Evolutionary conservation across 2,797 vertebrate species (phyloP).

Genomic region (Meda fulgida): DNA sequence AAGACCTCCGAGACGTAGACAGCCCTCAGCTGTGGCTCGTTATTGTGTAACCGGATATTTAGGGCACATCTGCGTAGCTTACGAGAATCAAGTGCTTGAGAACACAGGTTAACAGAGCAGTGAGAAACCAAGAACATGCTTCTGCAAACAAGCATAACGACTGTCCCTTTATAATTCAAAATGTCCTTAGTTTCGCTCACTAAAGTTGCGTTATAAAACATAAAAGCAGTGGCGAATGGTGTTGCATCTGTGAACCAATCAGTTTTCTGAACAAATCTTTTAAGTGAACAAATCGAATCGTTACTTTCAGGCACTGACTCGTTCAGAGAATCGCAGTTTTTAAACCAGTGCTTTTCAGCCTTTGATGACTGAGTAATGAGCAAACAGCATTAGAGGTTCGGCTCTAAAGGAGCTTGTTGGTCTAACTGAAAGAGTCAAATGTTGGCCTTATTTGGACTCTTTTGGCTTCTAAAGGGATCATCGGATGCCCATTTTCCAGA

Average conservation of each 20-base stretch:
- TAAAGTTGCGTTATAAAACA: neutral
- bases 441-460: neutral
- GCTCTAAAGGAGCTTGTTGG: neutral
- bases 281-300: neutral
- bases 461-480: too few relatives aligned
- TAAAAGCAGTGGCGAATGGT: neutral
- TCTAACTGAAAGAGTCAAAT: neutral
- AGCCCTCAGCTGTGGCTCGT: conserved; percentile 28
- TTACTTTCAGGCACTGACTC: neutral
- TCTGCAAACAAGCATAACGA: conserved; percentile 25
- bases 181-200: neutral
- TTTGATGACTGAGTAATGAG: neutral
- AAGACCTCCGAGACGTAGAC: conserved; percentile 9
- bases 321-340: neutral
- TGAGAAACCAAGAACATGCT: conserved; percentile 10
- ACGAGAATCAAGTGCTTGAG: conserved; percentile 39
- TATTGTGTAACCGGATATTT: conserved; percentile 68
- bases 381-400: neutral
- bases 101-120: conserved; percentile 55
- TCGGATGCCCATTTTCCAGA: too few relatives aligned
- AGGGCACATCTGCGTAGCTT: conserved; percentile 75
- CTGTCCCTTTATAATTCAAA: neutral
- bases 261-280: neutral
- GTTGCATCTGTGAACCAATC: neutral
- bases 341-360: neutral